Conservation (phyloP, 2,113 vertebrate species). For the Pelodiscus sinensis region DNA sequence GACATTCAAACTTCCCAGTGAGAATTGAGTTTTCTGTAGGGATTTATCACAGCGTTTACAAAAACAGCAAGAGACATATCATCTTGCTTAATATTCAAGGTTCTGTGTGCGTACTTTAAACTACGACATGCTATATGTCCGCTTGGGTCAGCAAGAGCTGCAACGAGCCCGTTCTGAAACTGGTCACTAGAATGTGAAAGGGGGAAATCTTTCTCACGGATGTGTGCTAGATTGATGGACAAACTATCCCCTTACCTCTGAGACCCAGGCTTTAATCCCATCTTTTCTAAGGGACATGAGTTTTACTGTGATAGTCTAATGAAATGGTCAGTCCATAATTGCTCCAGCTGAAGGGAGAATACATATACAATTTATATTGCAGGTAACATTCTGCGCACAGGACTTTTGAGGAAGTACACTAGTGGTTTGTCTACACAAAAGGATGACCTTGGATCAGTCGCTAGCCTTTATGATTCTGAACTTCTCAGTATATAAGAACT, state of each 20-base stretch:
- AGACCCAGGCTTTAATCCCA: conserved; percentile 47
- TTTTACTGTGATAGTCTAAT: conserved; percentile 66
- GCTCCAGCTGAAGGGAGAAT: neutral
- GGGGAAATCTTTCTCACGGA: conserved; percentile 20
- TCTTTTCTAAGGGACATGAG: conserved; percentile 54
- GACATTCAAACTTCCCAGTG: conserved; percentile 71
- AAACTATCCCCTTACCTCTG: conserved; percentile 64
- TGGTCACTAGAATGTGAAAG: conserved; percentile 42
- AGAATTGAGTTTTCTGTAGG: conserved; percentile 58
- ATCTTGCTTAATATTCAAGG: conserved; percentile 20
- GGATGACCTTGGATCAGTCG: conserved; percentile 27
- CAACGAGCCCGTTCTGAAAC: conserved; percentile 30
- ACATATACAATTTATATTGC: conserved; percentile 22
- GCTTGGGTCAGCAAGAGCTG: conserved; percentile 37
- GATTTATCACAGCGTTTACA: conserved; percentile 60
- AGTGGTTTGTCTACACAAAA: conserved; percentile 63
- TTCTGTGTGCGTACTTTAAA: neutral
- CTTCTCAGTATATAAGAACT: neutral
- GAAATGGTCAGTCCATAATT: conserved; percentile 52
- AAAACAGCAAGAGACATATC: conserved; percentile 57
- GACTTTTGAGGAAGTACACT: conserved; percentile 38
- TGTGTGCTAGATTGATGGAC: conserved; percentile 38
- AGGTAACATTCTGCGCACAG: conserved; percentile 40
- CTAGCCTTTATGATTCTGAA: neutral
- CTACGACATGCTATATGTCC: neutral